A percentile compares a stretch with the other conserved stretches of the same genome.
These are phyloP conservation scores for Antedon mediterranea DNA, from an alignment of 53 echinoderm and acorn worm genomes.

Conservation along the genomic window DNA sequence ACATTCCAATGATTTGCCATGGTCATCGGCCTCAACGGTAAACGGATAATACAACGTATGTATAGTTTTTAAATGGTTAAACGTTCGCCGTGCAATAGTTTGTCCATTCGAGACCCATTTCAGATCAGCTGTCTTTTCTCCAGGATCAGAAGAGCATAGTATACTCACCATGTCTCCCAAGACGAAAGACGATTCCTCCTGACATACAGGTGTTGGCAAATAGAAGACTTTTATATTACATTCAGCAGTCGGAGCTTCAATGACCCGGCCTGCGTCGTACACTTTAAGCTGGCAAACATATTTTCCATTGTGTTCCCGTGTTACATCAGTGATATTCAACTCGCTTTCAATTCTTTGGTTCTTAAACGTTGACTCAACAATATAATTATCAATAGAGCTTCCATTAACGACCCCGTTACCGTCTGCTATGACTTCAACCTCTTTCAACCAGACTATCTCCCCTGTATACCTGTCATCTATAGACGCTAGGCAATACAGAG, in stretches of 20 bases:
- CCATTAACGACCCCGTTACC: not conserved
- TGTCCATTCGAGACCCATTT: not conserved
- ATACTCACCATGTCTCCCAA: not conserved
- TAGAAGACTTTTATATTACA: not conserved
- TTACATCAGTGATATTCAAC: not conserved
- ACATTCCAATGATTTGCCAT: not conserved
- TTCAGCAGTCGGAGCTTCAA: not conserved
- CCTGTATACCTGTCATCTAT: not conserved
- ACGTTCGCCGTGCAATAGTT: not conserved
- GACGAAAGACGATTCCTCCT: not conserved
- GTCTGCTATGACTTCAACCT: not conserved
- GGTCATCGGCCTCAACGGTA: not conserved
- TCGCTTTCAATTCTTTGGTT: not conserved
- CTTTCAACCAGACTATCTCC: not conserved
- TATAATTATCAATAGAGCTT: not conserved
- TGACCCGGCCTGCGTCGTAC: not conserved
- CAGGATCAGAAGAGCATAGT: not conserved
- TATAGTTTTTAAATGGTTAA: not conserved
- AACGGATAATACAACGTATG: not conserved
- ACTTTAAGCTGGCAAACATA: not conserved
- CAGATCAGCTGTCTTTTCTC: not conserved
- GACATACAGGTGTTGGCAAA: not conserved
- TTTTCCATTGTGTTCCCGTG: not conserved
- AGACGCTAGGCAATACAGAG: not conserved
- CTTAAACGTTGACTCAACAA: not conserved